Evolutionary conservation across 2,113 vertebrate genomes (phyloP), one percentile per base, ranked within the genome.

Genomic region (Marcusenius ussheri): DNA sequence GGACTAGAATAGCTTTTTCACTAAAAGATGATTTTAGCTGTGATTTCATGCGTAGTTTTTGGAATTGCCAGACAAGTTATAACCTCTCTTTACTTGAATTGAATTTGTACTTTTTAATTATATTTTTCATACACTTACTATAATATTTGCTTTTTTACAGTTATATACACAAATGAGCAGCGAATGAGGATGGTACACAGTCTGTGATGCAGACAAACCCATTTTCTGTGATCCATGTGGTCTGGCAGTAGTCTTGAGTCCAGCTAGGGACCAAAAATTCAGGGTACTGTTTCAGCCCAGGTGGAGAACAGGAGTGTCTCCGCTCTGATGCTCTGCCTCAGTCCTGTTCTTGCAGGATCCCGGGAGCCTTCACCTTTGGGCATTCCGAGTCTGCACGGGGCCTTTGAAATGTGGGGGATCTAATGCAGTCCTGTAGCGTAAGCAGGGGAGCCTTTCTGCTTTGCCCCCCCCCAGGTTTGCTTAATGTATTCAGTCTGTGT

Each of bases 401-500:
- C 31, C 50, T 35, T 42, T 27, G 19, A 84, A 84, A 47, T 45
- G 24, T 46, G 45, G 83, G 21, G 24, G 42, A 84, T 47, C 4
- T 21, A 47, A 45, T 83, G 42, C 80, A 47, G 80, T 11, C 13
- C n/a, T 24, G 45, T 6, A 50, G 3, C 2, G 10, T n/a, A 51
- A 87, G 45, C 49, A 83, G 80, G 17, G 31, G 80, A 24, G 2
- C 19, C 80, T 21, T 46, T 83, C 19, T 24, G 80, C 42, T 45
- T 31, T 31, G 3, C n/a, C 5, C 9, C 13, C 11, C 24, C 9
- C 8, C 21, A 50, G 5, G 84, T 35, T 15, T 45, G 24, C n/a
- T 86, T 86, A 83, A 83, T 83, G 39, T 21, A 83, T 70, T 84
- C 46, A 86, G 11, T 86, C 47, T 86, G 45, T 50, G 84, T 86